These are phyloP conservation scores for Porites evermanni DNA, from an alignment of 92 coral and sea anemone species.

Conservation along the genomic window DNA sequence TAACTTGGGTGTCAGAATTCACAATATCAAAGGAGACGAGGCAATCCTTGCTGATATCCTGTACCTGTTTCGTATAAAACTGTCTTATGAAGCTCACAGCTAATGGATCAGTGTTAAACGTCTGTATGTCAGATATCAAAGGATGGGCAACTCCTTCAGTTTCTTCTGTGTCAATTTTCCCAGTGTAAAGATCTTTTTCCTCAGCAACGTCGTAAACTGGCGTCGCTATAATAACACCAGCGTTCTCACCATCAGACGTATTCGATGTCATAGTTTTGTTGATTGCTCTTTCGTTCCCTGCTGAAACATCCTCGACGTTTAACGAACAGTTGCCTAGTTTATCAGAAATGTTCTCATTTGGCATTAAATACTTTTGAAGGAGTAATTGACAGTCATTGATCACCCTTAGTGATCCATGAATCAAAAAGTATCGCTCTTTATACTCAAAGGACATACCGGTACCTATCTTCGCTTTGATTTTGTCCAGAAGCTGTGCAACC, in stretches of 20 bases:
- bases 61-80: background rate
- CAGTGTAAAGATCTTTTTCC: background rate
- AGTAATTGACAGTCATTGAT: slow-evolving; percentile 17
- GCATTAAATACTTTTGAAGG: background rate
- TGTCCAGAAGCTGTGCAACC: slow-evolving; percentile 1
- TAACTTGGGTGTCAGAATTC: slow-evolving; percentile 33
- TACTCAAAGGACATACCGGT: slow-evolving; percentile 8
- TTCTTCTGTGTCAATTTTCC: background rate
- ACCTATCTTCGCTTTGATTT: slow-evolving; percentile 11
- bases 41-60: slow-evolving; percentile 17
- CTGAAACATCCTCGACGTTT: background rate
- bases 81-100: slow-evolving; percentile 37
- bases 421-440: background rate
- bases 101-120: slow-evolving; percentile 6
- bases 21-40: slow-evolving; percentile 10
- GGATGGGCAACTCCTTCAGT: background rate
- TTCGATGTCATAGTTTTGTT: background rate
- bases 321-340: slow-evolving; percentile 8
- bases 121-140: background rate
- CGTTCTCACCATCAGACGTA: background rate
- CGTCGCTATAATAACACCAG: slow-evolving; percentile 4
- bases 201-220: background rate
- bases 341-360: background rate
- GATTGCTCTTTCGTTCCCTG: background rate
- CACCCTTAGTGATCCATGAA: slow-evolving; percentile 15